Base-by-base conservation (phyloP, 2,113 vertebrate genomes). In the Odontophorus gujanensis region DNA sequence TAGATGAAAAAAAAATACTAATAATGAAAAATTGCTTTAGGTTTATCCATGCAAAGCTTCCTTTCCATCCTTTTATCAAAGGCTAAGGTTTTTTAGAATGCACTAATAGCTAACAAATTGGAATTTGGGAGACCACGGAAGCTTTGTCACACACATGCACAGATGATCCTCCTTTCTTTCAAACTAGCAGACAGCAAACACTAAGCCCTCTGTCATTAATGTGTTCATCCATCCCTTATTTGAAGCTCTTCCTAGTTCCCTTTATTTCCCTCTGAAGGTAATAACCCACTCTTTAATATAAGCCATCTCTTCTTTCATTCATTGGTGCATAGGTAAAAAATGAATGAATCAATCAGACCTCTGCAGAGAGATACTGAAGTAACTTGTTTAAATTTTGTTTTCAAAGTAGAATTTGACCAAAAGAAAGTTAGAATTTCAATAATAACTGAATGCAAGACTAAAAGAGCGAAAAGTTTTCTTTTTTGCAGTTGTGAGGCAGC, bases 1-100 rank as follows among this genome's bases (percentile, higher is more conserved):
- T 62, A 62, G 25, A 62, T 62, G 9, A 28, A 53, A 51, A 51
- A 51, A 28, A 62, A 40, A 61, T 5, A 51, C 18, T 83, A 86
- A 67, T 91, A 91, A 68, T 72, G n/a, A 90, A 89, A 91, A 88
- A 81, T 61, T 85, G 40, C 59, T 87, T 93, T 21, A 50, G 20
- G 68, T 90, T 90, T 88, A 94, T 84, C 61, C 34, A 75, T 22
- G 15, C 38, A 47, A 13, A 21, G 57, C 34, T 73, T 79, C 63
- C 69, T 88, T 93, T 69, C 38, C 65, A 86, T 32, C 34, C 57
- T 72, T 90, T 84, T 79, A 84, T 84, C 83, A 90, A 88, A 75
- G 61, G 13, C 32, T 17, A 53, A 74, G 38, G 4, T 21, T n/a
- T 91, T 91, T 87, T 80, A 82, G 25, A 26, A 45, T 75, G 40